Percentiles rank a stretch among this genome's conserved stretches.
Conservation (phyloP, 1,140 invertebrate genomes). For the Drosophila setifemur region DNA sequence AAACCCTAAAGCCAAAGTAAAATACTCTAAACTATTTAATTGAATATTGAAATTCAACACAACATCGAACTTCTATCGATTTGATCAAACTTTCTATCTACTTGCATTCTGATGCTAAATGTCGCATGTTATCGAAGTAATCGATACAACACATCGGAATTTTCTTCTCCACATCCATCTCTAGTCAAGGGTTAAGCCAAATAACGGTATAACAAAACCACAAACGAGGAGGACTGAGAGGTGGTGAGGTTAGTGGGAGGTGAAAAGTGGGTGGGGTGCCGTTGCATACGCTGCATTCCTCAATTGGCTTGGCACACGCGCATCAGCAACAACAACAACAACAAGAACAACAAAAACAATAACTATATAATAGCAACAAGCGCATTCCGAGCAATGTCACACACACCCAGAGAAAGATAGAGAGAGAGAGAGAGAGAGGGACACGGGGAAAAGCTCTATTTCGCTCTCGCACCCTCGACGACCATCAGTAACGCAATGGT, state of each 20-base stretch:
- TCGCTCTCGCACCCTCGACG: not conserved
- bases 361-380: slow-evolving; percentile 40
- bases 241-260: not conserved
- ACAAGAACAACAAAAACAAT: not conserved
- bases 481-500: slow-evolving; percentile 54
- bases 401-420: slow-evolving; percentile 13
- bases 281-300: slow-evolving; percentile 56
- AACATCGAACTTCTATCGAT: too few relatives aligned
- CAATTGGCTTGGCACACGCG: slow-evolving; percentile 72
- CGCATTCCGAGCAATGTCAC: slow-evolving; percentile 53
- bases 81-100: too few relatives aligned
- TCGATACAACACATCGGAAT: too few relatives aligned
- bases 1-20: too few relatives aligned
- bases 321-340: slow-evolving; percentile 39
- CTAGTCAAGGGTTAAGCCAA: slow-evolving; percentile 21
- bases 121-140: too few relatives aligned
- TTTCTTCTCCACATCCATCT: not conserved
- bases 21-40: too few relatives aligned
- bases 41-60: too few relatives aligned
- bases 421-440: not conserved
- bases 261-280: not conserved
- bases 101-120: too few relatives aligned
- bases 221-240: not conserved
- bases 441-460: not conserved
- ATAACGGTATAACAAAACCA: slow-evolving; percentile 12